A percentile compares a stretch with the other conserved stretches of the same genome.
phyloP scores from a whole-genome alignment of 1,140 invertebrate species.

The Bradysia coprophila region DNA sequence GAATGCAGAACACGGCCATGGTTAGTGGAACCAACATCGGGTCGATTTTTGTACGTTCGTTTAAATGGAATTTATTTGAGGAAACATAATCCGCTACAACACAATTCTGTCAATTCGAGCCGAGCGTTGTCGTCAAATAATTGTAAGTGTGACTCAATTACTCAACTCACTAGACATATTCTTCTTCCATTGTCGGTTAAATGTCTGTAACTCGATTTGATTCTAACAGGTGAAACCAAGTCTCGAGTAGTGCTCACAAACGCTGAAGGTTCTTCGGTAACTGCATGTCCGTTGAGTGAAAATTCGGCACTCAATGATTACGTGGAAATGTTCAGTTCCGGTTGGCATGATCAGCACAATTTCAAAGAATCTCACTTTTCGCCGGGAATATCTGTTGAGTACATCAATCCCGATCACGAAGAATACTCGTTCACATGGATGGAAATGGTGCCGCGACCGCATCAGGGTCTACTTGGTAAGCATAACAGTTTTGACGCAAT shows the following conservation, averaged over 20 bases:
- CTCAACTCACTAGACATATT: too few relatives aligned
- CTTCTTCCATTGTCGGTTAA: too few relatives aligned
- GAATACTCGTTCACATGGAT: conserved; percentile 65
- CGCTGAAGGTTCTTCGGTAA: conserved; percentile 20
- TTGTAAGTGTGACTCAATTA: too few relatives aligned
- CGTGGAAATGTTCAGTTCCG: conserved; percentile 62
- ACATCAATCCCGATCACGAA: conserved; percentile 49
- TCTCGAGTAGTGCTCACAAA: conserved; percentile 19
- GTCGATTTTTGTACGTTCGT: conserved; percentile 23
- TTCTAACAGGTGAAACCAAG: conserved; percentile 18
- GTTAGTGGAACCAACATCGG: conserved; percentile 53
- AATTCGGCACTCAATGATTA: conserved; percentile 18
- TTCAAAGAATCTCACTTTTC: conserved; percentile 20
- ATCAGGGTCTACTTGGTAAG: conserved; percentile 17
- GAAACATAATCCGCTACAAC: conserved; percentile 16
- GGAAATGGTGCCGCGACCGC: conserved; percentile 49
- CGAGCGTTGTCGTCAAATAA: background rate
- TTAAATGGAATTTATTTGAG: conserved; percentile 21
- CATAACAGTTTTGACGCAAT: background rate
- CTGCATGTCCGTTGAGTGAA: conserved; percentile 18
- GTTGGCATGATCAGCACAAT: conserved; percentile 38
- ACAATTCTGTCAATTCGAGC: conserved; percentile 13
- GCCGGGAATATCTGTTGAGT: conserved; percentile 53
- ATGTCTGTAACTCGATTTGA: background rate
- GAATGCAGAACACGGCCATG: conserved; percentile 58